A percentile compares a stretch with the other conserved stretches of the same genome.
Evolutionary conservation across 2,888 invertebrate genomes (phyloP).

Genomic region (Cephus sareptanus): DNA sequence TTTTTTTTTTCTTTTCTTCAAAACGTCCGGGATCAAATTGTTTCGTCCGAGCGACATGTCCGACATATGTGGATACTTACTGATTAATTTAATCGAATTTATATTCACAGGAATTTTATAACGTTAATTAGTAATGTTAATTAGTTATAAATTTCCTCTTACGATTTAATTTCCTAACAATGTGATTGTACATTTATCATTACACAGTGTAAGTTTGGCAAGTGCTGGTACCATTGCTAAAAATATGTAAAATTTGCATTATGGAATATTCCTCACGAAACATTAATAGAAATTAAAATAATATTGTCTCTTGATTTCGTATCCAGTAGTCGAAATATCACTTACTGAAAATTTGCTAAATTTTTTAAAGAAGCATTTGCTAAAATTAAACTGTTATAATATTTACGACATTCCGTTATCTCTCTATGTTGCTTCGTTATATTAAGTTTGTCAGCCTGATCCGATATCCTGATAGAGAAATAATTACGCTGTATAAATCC

Average conservation of each 20-base stretch:
- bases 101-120: constrained; percentile 25
- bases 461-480: constrained; percentile 40
- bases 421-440: constrained; percentile 13
- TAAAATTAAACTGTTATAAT: constrained; percentile 15
- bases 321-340: too few relatives aligned
- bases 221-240: constrained; percentile 16
- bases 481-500: neutral
- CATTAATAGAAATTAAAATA: too few relatives aligned
- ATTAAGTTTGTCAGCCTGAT: constrained; percentile 40
- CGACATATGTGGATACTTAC: neutral
- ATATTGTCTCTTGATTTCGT: too few relatives aligned
- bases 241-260: too few relatives aligned
- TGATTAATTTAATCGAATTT: neutral
- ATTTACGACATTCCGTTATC: constrained; percentile 30
- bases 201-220: constrained; percentile 31
- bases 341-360: constrained; percentile 25
- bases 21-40: too few relatives aligned
- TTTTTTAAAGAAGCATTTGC: constrained; percentile 15
- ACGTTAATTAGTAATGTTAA: constrained; percentile 38
- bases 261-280: too few relatives aligned
- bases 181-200: neutral
- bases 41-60: too few relatives aligned
- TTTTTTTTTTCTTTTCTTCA: too few relatives aligned
- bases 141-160: constrained; percentile 29
- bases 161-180: constrained; percentile 32